Evolutionary conservation across 2,797 vertebrate species (phyloP).

Genomic region (Pipistrellus nathusii): DNA sequence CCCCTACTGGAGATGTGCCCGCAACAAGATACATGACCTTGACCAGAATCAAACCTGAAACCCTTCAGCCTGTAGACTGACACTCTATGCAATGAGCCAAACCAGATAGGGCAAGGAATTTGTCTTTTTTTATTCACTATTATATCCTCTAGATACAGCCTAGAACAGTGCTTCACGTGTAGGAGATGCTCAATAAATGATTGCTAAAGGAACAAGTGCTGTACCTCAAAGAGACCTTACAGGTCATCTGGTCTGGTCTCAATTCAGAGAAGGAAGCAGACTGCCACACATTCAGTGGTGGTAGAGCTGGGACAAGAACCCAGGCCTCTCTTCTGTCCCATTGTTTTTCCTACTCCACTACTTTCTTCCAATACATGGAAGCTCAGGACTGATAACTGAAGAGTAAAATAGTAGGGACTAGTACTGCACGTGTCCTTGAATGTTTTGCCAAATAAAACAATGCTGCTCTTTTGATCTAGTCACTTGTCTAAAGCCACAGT

Average conservation of each 20-base stretch:
- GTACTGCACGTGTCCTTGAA: neutral
- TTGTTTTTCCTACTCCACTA: neutral
- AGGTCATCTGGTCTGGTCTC: neutral
- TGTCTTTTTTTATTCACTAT: neutral
- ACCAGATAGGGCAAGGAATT: neutral
- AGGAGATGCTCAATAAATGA: neutral
- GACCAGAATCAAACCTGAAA: no score
- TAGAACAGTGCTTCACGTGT: neutral
- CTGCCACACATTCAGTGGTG: neutral
- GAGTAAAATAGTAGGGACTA: neutral
- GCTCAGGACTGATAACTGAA: neutral
- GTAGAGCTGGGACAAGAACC: neutral
- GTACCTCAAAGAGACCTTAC: neutral
- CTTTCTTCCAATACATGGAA: neutral
- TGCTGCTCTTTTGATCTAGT: constrained; percentile 42
- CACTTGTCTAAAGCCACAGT: constrained; percentile 67
- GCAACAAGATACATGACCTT: no score
- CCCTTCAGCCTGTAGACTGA: no score
- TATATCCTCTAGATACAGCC: neutral
- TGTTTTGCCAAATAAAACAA: neutral
- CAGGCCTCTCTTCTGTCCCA: neutral
- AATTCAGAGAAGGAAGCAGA: neutral
- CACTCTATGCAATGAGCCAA: no score
- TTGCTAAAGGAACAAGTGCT: neutral
- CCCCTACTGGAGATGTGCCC: no score